Base-by-base conservation (phyloP, 2,888 invertebrate genomes). In the Sphinx pinastri region DNA sequence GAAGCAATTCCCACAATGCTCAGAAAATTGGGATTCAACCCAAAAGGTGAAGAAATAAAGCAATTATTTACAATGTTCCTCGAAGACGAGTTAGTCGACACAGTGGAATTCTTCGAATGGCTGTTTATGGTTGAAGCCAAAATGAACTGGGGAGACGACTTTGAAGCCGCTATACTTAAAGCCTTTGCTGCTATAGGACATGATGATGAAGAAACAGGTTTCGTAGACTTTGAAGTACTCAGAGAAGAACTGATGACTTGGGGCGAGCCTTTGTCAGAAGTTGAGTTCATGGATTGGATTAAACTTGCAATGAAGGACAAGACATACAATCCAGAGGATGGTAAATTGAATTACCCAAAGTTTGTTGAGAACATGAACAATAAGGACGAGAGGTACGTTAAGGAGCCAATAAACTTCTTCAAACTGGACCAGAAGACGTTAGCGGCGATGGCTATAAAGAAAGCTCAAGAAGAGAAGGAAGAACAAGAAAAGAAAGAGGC, bases 121-220 rank as follows among this genome's bases (percentile, higher is more conserved):
- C 77, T 88, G 13, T 85, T 87, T 60, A 94, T 94, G 91, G 86
- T 94, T n/a, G 94, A 94, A 80, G 89, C 88, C 8, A 94, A 94
- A 78, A 88, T 92, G 79, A 79, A 71, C 16, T 88, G 87, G 90
- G 92, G 92, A 0, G 94, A 94, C 70, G 93, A 93, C 58, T 87
- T 91, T 45, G 94, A 94, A 73, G 45, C 78, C 0, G 89, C 77
- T 0, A 84, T 94, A 0, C 86, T 84, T 0, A 86, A 87, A 77
- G 92, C 93, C 0, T 88, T 93, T 68, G 85, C 84, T n/a, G 86
- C 86, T 12, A 76, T 94, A 71, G 84, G 85, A 0, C 89, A 93
- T 14, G 94, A 93, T 58, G 91, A 93, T 5, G 84, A 81, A 70
- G 89, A 90, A 75, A 88, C 82, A 8, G 92, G 92, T 0, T 72